Evolutionary conservation across 2,797 vertebrate species (phyloP), one percentile per base, ranked within the genome.

Genomic region (Triplophysa yarkandensis): DNA sequence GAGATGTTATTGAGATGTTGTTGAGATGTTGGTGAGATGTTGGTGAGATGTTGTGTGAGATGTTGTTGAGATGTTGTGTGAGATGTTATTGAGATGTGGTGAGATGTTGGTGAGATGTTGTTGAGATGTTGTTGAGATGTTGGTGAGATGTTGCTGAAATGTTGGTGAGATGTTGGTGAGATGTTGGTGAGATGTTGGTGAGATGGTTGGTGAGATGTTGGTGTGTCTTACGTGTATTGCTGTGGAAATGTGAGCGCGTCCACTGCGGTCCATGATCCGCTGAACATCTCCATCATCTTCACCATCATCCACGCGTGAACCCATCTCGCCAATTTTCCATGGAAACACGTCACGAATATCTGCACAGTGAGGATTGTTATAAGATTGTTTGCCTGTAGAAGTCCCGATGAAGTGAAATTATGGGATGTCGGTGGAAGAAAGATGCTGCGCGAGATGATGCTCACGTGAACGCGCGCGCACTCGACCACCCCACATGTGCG

Each of bases 251-350:
- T 95, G 87, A 95, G 95, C 82, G 87, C 92, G 54, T 90, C 86
- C 6, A 93, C 91, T 86, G 92, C 92, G 85, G 93, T 93, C 91
- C 92, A 91, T 81, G 92, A 90, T 71, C 92, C 92, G 85, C 91
- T 85, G 84, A 93, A 88, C 57, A 93, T 87, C 86, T 95, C 89
- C 87, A 36, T 36, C 34, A 93, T 83, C 48, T 93, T 86, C 89
- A 79, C 74, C 90, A 92, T 83, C 83, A 93, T 85, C 92, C 92
- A 91, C 90, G 90, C 90, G 85, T 88, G 90, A 91, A 89, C 90
- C 87, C 91, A 90, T 91, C 94, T 92, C 95, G 95, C 95, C 95
- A 97, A n/a, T 97, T 91, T 95, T 94, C 91, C 91, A 92, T 92
- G 86, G 87, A 92, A 85, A 78, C 68, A 64, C 81, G 81, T 73